Conservation (phyloP, 2,888 invertebrate species). For the Heliconius erato region DNA sequence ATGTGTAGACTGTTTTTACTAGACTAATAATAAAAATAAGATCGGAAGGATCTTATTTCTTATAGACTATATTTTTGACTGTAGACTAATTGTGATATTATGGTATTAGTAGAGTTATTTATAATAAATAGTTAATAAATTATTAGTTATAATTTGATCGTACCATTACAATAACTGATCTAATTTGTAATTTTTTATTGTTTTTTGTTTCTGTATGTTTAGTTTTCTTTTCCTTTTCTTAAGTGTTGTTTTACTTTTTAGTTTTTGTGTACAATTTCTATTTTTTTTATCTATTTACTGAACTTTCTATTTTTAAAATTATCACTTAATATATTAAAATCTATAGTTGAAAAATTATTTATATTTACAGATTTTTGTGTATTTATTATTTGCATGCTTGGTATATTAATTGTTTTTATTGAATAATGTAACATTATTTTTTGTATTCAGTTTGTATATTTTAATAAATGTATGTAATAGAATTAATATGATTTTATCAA, state of each 20-base stretch:
- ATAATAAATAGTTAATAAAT: not conserved
- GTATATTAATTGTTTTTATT: too few species aligned
- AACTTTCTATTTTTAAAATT: not conserved
- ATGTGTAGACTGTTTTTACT: constrained; percentile 7
- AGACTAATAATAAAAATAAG: not conserved
- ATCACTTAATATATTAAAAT: not conserved
- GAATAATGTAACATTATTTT: too few species aligned
- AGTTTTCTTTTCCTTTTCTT: not conserved
- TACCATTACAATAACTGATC: not conserved
- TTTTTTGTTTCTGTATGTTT: not conserved
- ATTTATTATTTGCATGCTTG: not conserved
- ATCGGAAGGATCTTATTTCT: not conserved
- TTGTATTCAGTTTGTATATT: too few species aligned
- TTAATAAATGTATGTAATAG: too few species aligned
- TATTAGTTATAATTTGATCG: not conserved
- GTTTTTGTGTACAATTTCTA: not conserved
- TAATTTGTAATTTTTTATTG: not conserved
- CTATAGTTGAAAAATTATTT: not conserved
- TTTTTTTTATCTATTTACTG: not conserved
- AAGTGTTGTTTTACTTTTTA: not conserved
- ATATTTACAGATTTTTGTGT: not conserved
- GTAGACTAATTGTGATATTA: constrained; percentile 12
- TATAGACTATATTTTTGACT: constrained; percentile 24
- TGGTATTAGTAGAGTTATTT: not conserved
- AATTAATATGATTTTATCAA: too few species aligned